Base-by-base conservation (phyloP, 2,113 vertebrate genomes). In the Garra rufa region DNA sequence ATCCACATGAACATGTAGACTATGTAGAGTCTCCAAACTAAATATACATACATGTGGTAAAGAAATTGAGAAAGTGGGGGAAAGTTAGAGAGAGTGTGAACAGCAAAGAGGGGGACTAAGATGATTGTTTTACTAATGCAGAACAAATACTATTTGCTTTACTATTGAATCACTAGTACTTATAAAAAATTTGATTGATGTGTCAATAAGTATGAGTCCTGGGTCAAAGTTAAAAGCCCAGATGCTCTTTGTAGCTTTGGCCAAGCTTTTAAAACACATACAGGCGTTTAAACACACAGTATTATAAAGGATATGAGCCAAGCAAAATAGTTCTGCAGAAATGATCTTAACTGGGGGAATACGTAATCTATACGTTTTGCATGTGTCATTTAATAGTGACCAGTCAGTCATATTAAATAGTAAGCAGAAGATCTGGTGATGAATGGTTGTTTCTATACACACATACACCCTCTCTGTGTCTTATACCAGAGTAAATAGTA, bases 361-460 rank as follows among this genome's bases (percentile, higher is more conserved):
- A 69, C 9, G 34, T 77, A 38, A 82, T 67, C 61, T n/a, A 82
- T 55, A 70, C 50, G 76, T 77, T 71, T 28, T 41, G 41, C 9
- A 82, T 81, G 71, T 80, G 57, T 43, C 84, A 86, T 86, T 89
- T 88, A 85, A 87, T 85, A 50, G 59, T 79, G 70, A 74, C 69
- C 70, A 46, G 41, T 73, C 46, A 85, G 81, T 78, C 85, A 83
- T 30, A 88, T 86, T 85, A 90, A 88, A 90, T 76, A 76, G 46
- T 76, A 26, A 55, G 8, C 57, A 67, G 41, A 71, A 76, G 69
- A 67, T 76, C 55, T 78, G 80, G 83, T 84, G 83, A 88, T 89
- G 82, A 93, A 93, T 94, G 95, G 93, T 95, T 92, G 92, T 88
- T 61, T 67, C 59, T 76, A 13, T 24, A 61, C 21, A 71, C 30